Conservation (phyloP, 2,797 vertebrate species). For the Capromys pilorides region DNA sequence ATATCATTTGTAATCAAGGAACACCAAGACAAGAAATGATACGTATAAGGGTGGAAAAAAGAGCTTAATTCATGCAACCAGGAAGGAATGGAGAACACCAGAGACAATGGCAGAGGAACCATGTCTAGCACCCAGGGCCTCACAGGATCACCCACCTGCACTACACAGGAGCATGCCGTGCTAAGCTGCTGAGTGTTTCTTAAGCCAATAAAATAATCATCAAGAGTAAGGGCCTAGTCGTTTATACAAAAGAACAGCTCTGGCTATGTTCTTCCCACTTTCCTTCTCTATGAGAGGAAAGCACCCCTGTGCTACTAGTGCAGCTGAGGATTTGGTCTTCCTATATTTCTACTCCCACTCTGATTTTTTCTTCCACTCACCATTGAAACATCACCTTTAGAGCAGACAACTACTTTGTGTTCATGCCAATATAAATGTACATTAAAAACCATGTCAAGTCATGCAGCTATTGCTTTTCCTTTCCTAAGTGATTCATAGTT, state of each 20-base stretch:
- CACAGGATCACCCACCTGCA: background rate
- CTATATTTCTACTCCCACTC: background rate
- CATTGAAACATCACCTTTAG: background rate
- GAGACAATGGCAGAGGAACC: background rate
- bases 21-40: background rate
- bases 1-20: background rate
- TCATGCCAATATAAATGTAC: constrained; percentile 2
- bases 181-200: background rate
- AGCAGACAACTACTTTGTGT: background rate
- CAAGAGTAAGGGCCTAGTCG: background rate
- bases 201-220: background rate
- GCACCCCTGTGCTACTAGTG: background rate
- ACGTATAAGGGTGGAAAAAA: background rate
- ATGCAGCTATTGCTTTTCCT: background rate
- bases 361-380: background rate
- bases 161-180: background rate
- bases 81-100: background rate
- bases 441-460: background rate
- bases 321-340: background rate
- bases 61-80: background rate
- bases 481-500: background rate
- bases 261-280: background rate
- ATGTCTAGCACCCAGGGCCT: background rate
- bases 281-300: background rate
- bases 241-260: background rate